Evolutionary conservation across 2,888 invertebrate genomes (phyloP).

Genomic region (Brassicogethes aeneus): DNA sequence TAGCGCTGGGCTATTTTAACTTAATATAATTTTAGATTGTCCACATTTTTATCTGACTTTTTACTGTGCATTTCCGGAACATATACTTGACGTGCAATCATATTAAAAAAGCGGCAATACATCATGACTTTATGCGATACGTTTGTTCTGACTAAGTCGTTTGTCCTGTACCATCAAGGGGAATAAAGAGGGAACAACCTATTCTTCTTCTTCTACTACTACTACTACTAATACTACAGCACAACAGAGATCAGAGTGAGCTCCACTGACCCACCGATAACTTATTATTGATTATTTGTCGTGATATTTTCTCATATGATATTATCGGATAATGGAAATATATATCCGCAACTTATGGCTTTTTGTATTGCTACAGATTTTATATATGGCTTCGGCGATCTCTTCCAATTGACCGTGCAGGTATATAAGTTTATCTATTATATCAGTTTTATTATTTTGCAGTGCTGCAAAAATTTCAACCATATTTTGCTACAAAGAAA

Average conservation of each 20-base stretch:
- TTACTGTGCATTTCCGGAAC: no score
- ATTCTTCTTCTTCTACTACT: not conserved
- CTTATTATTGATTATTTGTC: slow-evolving; percentile 1
- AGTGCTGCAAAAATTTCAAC: no score
- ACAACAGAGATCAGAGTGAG: slow-evolving; percentile 2
- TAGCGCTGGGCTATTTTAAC: no score
- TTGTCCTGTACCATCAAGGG: not conserved
- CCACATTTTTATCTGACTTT: no score
- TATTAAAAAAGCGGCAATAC: slow-evolving; percentile 32
- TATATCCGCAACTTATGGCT: not conserved
- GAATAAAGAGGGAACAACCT: not conserved
- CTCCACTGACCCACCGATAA: slow-evolving; percentile 17
- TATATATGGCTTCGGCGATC: not conserved
- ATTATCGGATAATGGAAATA: not conserved
- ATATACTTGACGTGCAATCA: slow-evolving; percentile 26
- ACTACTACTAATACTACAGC: no score
- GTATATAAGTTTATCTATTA: no score
- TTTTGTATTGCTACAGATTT: not conserved
- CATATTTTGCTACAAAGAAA: no score
- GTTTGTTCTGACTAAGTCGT: slow-evolving; percentile 9
- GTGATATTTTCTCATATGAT: not conserved
- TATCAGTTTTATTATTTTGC: no score
- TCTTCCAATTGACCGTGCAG: no score
- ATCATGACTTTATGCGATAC: slow-evolving; percentile 25
- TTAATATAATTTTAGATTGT: no score